Base-by-base conservation (phyloP, 1,140 invertebrate species). In the Aleiodes sp. region DNA sequence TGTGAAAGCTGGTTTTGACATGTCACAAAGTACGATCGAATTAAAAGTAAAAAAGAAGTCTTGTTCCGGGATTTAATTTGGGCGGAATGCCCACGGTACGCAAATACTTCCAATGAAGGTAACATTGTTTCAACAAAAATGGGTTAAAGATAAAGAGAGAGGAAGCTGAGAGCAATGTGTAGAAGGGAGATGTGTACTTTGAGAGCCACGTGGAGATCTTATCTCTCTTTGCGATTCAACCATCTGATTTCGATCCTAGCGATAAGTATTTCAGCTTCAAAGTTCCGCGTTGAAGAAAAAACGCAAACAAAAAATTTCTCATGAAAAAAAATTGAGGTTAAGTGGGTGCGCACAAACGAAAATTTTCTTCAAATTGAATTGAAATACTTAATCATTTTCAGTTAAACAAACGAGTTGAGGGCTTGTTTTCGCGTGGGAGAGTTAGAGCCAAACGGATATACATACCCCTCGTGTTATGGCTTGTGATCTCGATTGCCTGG, bases 401-500 rank as follows among this genome's bases (percentile, higher is more conserved):
- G 31, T 59, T 59, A 16, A 43, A 43, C 12, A 43, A 6, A 43
- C 39, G 39, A 43, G 39, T 43, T 52, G 6, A 39, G 31, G n/a
- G n/a, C 31, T 9, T 37, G 26, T 19, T 64, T 29, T 52, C 63
- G 63, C 63, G 63, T 65, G 63, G 41, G 63, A 65, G 63, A 65
- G 26, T 65, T 24, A 43, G 10, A 43, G 12, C 10, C n/a, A n/a
- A n/a, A 10, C 21, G 2, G 2, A n/a, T 24, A 64, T 64, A 64
- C 16, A n/a, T 28, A 56, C 14, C 39, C 39, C 39, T 43, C 19
- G 39, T 43, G 39, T 43, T n/a, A n/a, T n/a, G n/a, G 21, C 33
- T 35, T 29, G 8, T 12, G 46, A 35, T 66, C 46, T 66, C 35
- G 31, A 33, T 57, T 57, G 9, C 14, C 9, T 10, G 63, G 41